Percentiles rank a stretch among this genome's conserved stretches.
Conservation (phyloP, 2,888 invertebrate species). For the Oasisia sp. region DNA sequence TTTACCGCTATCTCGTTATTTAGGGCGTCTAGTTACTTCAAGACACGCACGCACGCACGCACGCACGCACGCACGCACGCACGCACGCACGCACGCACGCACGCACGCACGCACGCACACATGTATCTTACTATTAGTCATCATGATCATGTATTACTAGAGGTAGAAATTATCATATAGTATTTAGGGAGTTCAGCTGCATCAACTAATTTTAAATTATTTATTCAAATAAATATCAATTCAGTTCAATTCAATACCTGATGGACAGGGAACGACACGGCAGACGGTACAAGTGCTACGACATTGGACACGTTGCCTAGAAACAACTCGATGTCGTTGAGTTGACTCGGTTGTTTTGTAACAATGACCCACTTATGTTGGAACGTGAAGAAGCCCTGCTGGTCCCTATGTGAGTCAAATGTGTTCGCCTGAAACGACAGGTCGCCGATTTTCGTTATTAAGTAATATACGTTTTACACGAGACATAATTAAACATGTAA, state of each 20-base stretch:
- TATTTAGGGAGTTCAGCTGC: no score
- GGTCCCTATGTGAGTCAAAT: background rate
- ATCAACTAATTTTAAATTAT: no score
- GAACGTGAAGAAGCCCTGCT: slow-evolving; percentile 1
- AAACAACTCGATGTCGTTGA: background rate
- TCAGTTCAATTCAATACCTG: background rate
- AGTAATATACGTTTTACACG: background rate
- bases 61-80: no score
- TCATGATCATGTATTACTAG: no score
- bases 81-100: background rate
- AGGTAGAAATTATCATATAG: no score
- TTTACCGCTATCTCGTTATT: no score
- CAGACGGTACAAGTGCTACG: background rate
- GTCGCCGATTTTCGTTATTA: no score
- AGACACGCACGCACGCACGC: no score
- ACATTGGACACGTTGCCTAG: background rate
- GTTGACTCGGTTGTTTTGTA: background rate
- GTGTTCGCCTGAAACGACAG: slow-evolving; percentile 18
- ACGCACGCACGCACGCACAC: no score
- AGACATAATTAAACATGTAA: background rate
- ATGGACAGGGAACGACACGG: background rate
- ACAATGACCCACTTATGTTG: slow-evolving; percentile 19
- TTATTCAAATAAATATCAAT: no score
- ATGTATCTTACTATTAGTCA: no score
- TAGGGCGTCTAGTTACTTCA: no score